Percentiles rank a stretch among this genome's conserved stretches.
These are phyloP conservation scores for Sycophila texana DNA, from an alignment of 2,888 invertebrate species.

Conservation along the genomic window DNA sequence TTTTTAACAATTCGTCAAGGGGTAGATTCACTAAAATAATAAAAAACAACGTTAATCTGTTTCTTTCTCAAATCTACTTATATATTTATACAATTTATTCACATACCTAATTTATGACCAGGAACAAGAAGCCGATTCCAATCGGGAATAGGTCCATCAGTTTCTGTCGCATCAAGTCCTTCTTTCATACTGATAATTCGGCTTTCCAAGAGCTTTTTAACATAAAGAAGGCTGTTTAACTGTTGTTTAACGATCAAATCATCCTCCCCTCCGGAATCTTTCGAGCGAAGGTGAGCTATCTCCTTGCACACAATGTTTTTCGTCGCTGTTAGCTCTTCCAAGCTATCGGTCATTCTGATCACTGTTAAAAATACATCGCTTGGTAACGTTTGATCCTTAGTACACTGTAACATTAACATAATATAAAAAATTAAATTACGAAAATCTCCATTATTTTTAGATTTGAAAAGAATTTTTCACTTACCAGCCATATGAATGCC, in stretches of 20 bases:
- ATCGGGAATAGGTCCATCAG: conserved; percentile 72
- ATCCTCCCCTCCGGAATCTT: conserved; percentile 91
- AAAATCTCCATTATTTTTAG: background rate
- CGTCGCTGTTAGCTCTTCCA: conserved; percentile 89
- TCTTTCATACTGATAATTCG: conserved; percentile 77
- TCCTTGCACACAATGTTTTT: conserved; percentile 88
- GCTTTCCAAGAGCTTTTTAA: conserved; percentile 86
- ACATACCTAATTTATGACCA: conserved; percentile 73
- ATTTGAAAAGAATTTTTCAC: background rate
- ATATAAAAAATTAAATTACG: conserved; percentile 10
- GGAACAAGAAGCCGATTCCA: conserved; percentile 75
- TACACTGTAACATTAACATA: conserved; percentile 80
- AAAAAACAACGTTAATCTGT: background rate
- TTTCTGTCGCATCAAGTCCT: conserved; percentile 77
- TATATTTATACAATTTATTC: background rate
- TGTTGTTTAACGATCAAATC: conserved; percentile 90
- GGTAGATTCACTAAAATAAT: conserved; percentile 78
- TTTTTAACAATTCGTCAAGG: conserved; percentile 85
- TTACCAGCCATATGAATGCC: conserved; percentile 90
- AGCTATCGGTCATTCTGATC: conserved; percentile 86
- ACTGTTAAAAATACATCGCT: conserved; percentile 91
- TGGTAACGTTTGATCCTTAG: conserved; percentile 84
- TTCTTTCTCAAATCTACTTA: too few species aligned
- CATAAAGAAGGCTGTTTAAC: conserved; percentile 88
- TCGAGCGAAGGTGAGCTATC: conserved; percentile 87